Percentiles rank a stretch among this genome's conserved stretches.
Evolutionary conservation across 1,140 invertebrate species (phyloP).

Genomic region (Stenopsyche tienmushanensis): DNA sequence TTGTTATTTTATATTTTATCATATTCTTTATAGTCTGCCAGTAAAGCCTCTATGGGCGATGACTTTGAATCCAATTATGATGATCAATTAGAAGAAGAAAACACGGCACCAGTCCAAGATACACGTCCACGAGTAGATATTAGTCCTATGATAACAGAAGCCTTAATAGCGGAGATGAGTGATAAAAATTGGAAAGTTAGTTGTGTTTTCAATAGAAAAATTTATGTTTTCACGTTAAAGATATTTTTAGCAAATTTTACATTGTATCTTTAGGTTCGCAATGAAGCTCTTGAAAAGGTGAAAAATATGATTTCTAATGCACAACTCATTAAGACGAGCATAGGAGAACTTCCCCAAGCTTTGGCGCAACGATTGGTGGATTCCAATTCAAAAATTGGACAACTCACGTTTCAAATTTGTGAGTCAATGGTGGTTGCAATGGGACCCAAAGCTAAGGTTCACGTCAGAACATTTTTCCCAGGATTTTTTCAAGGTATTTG

Average conservation of each 20-base stretch:
- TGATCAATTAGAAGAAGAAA: slow-evolving; percentile 57
- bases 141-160: slow-evolving; percentile 79
- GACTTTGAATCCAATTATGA: slow-evolving; percentile 56
- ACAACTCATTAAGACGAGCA: slow-evolving; percentile 76
- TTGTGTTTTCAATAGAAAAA: neutral
- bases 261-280: slow-evolving; percentile 68
- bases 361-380: slow-evolving; percentile 77
- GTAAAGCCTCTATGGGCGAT: slow-evolving; percentile 55
- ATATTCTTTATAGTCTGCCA: slow-evolving; percentile 47
- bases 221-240: neutral
- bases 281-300: slow-evolving; percentile 80
- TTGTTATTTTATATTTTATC: neutral
- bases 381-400: slow-evolving; percentile 89
- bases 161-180: slow-evolving; percentile 75
- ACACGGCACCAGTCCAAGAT: slow-evolving; percentile 61
- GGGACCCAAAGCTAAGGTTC: slow-evolving; percentile 77
- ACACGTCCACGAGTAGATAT: slow-evolving; percentile 79
- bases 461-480: slow-evolving; percentile 80
- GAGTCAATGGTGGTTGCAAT: slow-evolving; percentile 76
- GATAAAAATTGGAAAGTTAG: slow-evolving; percentile 93
- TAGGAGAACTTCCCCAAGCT: slow-evolving; percentile 81
- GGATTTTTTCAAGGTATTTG: slow-evolving; percentile 74
- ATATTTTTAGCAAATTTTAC: neutral
- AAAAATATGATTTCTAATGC: slow-evolving; percentile 72
- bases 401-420: slow-evolving; percentile 78